Percentiles rank a stretch among this genome's conserved stretches.
phyloP scores from a whole-genome alignment of 2,888 invertebrate species.

The Ommatoiulus sabulosus region DNA sequence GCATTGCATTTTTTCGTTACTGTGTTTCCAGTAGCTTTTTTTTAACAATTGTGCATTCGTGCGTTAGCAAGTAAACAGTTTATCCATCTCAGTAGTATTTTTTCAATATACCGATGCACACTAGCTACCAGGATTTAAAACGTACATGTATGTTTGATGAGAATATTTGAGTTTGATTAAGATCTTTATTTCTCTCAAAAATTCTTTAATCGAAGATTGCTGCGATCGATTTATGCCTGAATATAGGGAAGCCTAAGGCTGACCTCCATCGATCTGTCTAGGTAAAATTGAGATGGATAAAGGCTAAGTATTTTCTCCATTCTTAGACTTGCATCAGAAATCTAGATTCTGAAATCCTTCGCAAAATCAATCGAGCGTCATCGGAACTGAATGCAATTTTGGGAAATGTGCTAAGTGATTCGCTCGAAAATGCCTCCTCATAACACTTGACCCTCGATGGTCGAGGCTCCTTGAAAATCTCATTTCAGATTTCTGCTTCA shows the following conservation, averaged over 20 bases:
- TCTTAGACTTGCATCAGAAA: neutral
- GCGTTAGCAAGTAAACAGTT: too few relatives aligned
- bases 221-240: neutral
- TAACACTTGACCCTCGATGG: neutral
- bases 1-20: too few relatives aligned
- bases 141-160: too few relatives aligned
- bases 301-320: neutral
- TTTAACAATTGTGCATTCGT: too few relatives aligned
- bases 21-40: too few relatives aligned
- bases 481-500: neutral
- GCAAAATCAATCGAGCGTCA: neutral
- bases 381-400: neutral
- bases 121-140: too few relatives aligned
- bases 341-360: neutral
- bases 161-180: too few relatives aligned
- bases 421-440: neutral
- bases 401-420: constrained; percentile 14
- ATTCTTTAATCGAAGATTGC: too few relatives aligned
- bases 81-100: too few relatives aligned
- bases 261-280: neutral
- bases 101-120: too few relatives aligned
- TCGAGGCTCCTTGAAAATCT: constrained; percentile 24
- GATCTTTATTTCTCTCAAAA: too few relatives aligned
- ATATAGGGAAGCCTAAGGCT: neutral
- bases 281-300: neutral